Base-by-base conservation (phyloP, 1,140 invertebrate genomes). In the Bilobella aurantiaca region DNA sequence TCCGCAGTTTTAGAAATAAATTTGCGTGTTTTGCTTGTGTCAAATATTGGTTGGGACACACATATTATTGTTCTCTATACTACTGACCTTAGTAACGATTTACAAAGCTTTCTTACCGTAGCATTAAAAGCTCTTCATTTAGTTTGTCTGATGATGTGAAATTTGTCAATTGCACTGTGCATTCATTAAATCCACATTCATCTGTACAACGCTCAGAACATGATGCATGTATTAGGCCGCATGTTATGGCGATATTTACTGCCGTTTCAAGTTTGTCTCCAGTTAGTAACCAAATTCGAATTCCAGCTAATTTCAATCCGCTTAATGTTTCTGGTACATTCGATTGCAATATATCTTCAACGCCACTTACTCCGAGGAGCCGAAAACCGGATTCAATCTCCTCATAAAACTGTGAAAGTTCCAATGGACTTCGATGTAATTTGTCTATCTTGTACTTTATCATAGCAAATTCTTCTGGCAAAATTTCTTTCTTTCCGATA, bases 301-400 rank as follows among this genome's bases (percentile, higher is more conserved):
- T 67, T 46, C 66, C 89, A 18, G 89, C 89, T 3, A 77, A 74
- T 60, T 84, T 78, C 27, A 93, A 75, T 2, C 83, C 79, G 18
- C 84, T 82, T 14, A 93, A 78, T 0, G 90, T 91, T 65, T 89
- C 86, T 1, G 82, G 81, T 1, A 92, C 90, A 16, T 84, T 81
- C 30, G 90, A 88, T 72, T 93, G 90, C 2, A 93, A 79, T 30
- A 84, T 83, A 78, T 93, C 90, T 75, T 92, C 90, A 1, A 93
- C 84, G 0, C 84, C 91, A 0, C 88, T 91, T 0, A 87, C 86
- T 0, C 90, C 90, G 27, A 58, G 14, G 12, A 58, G 18, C 34
- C 34, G 8, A 12, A 42, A 18, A 18, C 18, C 18, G 34, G 34
- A 42, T 42, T 42, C 34, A 42, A 42, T 42, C 34, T 42, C 8